Base-by-base conservation (phyloP, 2,797 vertebrate genomes). In the Sebastes baramenuke region DNA sequence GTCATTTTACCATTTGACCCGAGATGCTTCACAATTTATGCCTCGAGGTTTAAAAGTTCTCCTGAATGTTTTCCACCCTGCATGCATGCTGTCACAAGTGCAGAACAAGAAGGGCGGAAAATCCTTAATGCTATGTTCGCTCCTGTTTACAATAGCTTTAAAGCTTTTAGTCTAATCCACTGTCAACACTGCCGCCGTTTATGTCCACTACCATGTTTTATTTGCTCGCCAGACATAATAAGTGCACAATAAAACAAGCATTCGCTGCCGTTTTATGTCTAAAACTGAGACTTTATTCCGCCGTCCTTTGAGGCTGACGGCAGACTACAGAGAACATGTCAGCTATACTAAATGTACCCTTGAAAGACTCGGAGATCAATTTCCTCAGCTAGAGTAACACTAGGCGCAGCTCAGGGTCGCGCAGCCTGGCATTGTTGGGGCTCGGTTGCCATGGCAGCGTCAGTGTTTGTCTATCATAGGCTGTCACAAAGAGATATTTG, bases 401-500 rank as follows among this genome's bases (percentile, higher is more conserved):
- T 70, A 76, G 82, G 77, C 30, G 38, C 75, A 36, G 87, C 86
- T 88, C 85, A 84, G 79, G 82, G 90, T 83, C 42, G 75, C 9
- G 59, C 82, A 29, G 86, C 87, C 74, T 84, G 75, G 70, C 76
- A 90, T 92, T 92, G 90, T 90, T 92, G 64, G 77, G 82, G 56
- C 77, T 77, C 6, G 10, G 94, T 94, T 92, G 85, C 91, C 89
- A 92, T 89, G 92, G 91, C 83, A 84, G 78, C 83, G 2, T 54
- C 49, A 27, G 25, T 93, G 93, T 94, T 93, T 93, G 87, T 88
- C 87, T 80, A 54, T 85, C 77, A 79, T 55, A 60, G 46, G 65
- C 74, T 72, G 72, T 89, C 79, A 88, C 78, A 85, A 83, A 88
- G 80, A 88, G 85, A 92, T 88, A 87, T 94, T 91, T 92, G 84